Conservation (phyloP, 1,140 invertebrate genomes). For the Brachionus rubens region DNA sequence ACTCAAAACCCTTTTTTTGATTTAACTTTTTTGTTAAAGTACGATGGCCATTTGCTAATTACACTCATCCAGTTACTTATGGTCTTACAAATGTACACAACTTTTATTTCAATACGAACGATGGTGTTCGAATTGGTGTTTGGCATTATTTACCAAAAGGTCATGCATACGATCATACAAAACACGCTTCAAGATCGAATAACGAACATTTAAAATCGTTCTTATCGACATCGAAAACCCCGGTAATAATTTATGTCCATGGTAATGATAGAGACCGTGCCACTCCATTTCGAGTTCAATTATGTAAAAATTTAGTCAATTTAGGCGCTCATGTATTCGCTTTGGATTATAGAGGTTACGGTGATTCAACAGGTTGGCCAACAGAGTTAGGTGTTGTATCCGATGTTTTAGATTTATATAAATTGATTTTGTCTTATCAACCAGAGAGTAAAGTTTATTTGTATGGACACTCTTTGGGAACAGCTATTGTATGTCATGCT, state of each 20-base stretch:
- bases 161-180: background rate
- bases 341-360: constrained; percentile 91
- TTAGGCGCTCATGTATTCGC: constrained; percentile 68
- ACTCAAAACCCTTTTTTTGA: background rate
- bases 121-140: constrained; percentile 5
- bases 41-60: constrained; percentile 17
- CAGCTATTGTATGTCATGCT: constrained; percentile 19
- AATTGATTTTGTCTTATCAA: background rate
- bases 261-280: constrained; percentile 34
- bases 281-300: background rate
- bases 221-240: background rate
- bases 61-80: background rate
- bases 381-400: constrained; percentile 68
- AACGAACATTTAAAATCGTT: background rate
- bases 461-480: constrained; percentile 30
- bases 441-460: background rate
- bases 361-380: constrained; percentile 79
- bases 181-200: background rate
- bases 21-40: background rate
- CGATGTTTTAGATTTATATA: constrained; percentile 16
- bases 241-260: constrained; percentile 33
- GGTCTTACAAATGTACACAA: constrained; percentile 15
- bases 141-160: constrained; percentile 33
- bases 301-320: constrained; percentile 4
- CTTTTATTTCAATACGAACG: constrained; percentile 11